phyloP scores from a whole-genome alignment of 1,140 invertebrate species.

The Dolichoris vasculosae region DNA sequence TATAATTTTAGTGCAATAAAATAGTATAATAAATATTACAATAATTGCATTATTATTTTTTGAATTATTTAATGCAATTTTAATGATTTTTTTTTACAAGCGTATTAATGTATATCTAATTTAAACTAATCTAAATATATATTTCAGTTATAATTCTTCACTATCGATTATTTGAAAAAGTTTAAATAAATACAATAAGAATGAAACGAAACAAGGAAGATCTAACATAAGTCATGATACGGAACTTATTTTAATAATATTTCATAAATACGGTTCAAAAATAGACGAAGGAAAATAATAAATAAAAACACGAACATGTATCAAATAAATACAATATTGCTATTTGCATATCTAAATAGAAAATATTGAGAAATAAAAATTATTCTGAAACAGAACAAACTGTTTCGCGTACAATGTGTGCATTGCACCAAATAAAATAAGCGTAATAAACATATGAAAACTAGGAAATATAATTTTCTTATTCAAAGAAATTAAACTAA shows the following conservation, averaged over 20 bases:
- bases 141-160: too few relatives aligned
- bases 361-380: conserved; percentile 1
- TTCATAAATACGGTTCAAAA: neutral
- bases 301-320: neutral
- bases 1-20: neutral
- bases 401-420: neutral
- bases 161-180: neutral
- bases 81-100: too few relatives aligned
- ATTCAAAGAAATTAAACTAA: neutral
- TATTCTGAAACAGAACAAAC: neutral
- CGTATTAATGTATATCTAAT: too few relatives aligned
- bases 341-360: neutral
- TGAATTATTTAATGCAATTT: too few relatives aligned
- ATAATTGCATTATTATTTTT: neutral
- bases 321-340: neutral
- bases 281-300: neutral
- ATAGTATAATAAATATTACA: neutral
- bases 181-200: neutral
- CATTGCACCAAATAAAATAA: neutral
- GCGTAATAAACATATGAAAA: neutral
- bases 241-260: neutral
- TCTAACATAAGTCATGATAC: neutral
- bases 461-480: neutral
- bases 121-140: too few relatives aligned
- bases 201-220: neutral